phyloP scores from a whole-genome alignment of 1,140 invertebrate genomes.

The Neuroterus valhalla region DNA sequence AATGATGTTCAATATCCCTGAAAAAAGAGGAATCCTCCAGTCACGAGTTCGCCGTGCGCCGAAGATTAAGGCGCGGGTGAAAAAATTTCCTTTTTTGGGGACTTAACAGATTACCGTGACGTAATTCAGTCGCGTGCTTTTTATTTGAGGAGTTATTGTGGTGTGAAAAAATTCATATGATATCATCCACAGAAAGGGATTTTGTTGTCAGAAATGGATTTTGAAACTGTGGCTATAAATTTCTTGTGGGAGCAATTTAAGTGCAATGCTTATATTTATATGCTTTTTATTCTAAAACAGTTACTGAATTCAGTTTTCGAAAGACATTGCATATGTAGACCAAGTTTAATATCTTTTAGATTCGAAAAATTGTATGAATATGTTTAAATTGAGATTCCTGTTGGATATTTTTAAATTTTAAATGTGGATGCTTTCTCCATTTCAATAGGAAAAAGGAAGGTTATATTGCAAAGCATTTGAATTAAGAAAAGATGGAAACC shows the following conservation, averaged over 20 bases:
- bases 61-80: slow-evolving; percentile 9
- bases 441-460: too few species aligned
- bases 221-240: not conserved
- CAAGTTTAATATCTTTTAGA: too few species aligned
- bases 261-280: not conserved
- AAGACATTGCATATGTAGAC: too few species aligned
- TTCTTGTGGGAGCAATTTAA: not conserved
- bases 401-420: too few species aligned
- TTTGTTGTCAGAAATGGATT: not conserved
- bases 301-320: too few species aligned
- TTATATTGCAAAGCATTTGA: too few species aligned
- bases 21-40: not conserved
- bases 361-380: too few species aligned
- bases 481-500: too few species aligned
- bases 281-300: too few species aligned
- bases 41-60: slow-evolving; percentile 16
- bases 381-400: too few species aligned
- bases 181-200: not conserved
- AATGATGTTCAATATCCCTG: slow-evolving; percentile 34
- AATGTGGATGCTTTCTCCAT: too few species aligned
- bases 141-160: not conserved
- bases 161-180: slow-evolving; percentile 6
- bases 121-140: not conserved
- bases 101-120: not conserved
- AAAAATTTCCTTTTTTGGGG: slow-evolving; percentile 1